phyloP scores from a whole-genome alignment of 2,888 invertebrate genomes.

The Stenchaetothrips biformis region DNA sequence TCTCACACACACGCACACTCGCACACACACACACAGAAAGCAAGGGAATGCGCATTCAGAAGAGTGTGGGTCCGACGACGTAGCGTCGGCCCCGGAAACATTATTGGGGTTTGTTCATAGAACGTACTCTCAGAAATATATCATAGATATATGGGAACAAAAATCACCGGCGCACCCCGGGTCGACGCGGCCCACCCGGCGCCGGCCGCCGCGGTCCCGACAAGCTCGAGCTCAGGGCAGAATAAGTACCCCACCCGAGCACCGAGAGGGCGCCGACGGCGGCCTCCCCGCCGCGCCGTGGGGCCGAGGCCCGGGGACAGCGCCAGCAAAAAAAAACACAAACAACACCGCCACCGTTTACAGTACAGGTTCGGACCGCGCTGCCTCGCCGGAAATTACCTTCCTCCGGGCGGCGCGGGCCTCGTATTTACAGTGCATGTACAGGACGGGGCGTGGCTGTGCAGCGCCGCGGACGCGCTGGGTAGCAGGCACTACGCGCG shows the following conservation, averaged over 20 bases:
- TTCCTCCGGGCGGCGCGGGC: background rate
- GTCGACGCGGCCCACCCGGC: constrained; percentile 8
- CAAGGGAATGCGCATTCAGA: constrained; percentile 21
- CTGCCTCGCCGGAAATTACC: background rate
- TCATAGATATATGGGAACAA: constrained; percentile 98
- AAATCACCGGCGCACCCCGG: constrained; percentile 59
- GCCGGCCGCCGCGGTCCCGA: background rate
- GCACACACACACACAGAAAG: background rate
- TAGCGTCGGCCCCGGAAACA: constrained; percentile 2
- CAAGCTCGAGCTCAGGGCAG: constrained; percentile 30
- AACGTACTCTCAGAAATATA: constrained; percentile 90
- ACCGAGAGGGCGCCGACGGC: constrained; percentile 32
- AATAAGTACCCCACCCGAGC: constrained; percentile 32
- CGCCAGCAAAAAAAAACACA: constrained; percentile 45
- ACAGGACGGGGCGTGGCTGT: background rate
- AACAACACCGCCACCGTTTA: constrained; percentile 30
- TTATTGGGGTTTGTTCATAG: constrained; percentile 66
- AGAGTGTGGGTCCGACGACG: background rate
- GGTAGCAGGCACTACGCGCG: background rate
- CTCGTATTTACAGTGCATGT: background rate
- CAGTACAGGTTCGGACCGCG: background rate
- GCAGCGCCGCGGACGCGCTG: background rate
- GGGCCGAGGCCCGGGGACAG: background rate
- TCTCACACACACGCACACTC: background rate
- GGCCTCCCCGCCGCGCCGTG: constrained; percentile 36